Percentiles rank a stretch among this genome's conserved stretches.
phyloP scores from a whole-genome alignment of 2,888 invertebrate genomes.

The Chorisops tibialis region DNA sequence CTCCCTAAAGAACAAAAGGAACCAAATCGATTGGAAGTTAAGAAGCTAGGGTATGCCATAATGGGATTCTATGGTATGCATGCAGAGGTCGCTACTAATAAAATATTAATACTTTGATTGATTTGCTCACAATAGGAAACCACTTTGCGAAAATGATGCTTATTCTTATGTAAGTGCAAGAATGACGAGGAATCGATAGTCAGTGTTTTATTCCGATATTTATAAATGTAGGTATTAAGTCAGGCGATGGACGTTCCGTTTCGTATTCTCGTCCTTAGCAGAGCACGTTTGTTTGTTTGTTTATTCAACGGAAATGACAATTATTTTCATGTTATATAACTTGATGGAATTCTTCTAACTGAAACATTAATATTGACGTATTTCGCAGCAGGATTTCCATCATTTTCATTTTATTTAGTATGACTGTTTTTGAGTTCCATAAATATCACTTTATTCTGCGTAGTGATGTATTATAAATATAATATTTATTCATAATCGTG shows the following conservation, averaged over 20 bases:
- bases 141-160: slow-evolving; percentile 28
- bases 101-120: slow-evolving; percentile 35
- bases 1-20: slow-evolving; percentile 11
- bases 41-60: not conserved
- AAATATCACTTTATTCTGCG: no score
- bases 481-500: no score
- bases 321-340: slow-evolving; percentile 24
- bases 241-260: no score
- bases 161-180: slow-evolving; percentile 1
- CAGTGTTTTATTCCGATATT: no score
- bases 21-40: slow-evolving; percentile 1
- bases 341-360: slow-evolving; percentile 25
- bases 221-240: no score
- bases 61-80: not conserved
- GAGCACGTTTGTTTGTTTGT: slow-evolving; percentile 14
- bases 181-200: no score
- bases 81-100: slow-evolving; percentile 24
- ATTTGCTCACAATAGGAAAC: slow-evolving; percentile 29
- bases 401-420: no score
- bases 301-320: slow-evolving; percentile 23
- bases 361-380: slow-evolving; percentile 11
- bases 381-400: slow-evolving; percentile 17
- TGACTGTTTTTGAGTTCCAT: no score
- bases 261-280: no score
- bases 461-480: no score